Evolutionary conservation across 1,140 invertebrate species (phyloP).

Genomic region (Apis dorsata): DNA sequence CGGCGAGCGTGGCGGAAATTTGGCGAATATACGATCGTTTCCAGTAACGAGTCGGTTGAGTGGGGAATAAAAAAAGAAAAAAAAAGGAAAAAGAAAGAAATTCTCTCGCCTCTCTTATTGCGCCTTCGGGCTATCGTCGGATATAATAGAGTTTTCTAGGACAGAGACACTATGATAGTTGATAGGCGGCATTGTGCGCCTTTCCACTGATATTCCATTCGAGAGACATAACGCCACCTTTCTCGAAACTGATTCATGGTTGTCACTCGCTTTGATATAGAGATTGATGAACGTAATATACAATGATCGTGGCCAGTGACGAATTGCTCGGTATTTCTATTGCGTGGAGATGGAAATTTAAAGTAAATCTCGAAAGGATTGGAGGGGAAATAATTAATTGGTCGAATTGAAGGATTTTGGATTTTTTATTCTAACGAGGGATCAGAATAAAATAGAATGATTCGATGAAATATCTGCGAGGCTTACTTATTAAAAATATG

Average conservation of each 20-base stretch:
- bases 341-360: no score
- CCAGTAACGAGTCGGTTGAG: slow-evolving; percentile 43
- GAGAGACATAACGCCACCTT: neutral
- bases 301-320: no score
- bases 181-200: slow-evolving; percentile 47
- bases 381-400: no score
- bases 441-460: no score
- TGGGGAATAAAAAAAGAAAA: neutral
- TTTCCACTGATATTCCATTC: slow-evolving; percentile 36
- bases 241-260: neutral
- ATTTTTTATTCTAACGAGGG: no score
- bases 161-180: slow-evolving; percentile 57
- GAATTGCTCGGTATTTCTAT: neutral
- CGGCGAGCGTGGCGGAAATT: slow-evolving; percentile 48
- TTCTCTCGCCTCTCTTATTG: slow-evolving; percentile 44
- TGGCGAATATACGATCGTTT: slow-evolving; percentile 54
- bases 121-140: slow-evolving; percentile 27
- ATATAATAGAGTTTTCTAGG: slow-evolving; percentile 63
- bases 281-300: slow-evolving; percentile 1
- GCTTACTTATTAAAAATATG: no score
- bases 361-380: no score
- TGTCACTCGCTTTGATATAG: neutral
- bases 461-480: no score
- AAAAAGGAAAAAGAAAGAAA: slow-evolving; percentile 1
- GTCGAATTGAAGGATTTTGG: no score